Conservation (phyloP, 2,113 vertebrate species). For the Bagarius yarrelli region DNA sequence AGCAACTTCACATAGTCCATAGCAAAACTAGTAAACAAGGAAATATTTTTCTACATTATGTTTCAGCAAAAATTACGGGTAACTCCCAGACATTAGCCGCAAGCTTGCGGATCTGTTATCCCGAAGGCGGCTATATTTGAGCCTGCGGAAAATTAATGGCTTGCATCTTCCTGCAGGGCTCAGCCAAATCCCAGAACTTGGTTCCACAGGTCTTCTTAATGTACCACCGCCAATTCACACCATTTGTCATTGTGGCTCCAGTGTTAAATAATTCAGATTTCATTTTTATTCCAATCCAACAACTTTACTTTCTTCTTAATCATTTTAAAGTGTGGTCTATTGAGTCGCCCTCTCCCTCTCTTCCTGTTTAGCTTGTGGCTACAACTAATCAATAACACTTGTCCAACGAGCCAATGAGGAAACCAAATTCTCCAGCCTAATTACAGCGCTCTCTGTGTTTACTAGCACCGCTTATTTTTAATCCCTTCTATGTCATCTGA, state of each 20-base stretch:
- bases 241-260: constrained; percentile 32
- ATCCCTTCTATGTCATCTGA: constrained; percentile 16
- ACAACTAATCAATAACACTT: constrained; percentile 47
- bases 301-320: constrained; percentile 28
- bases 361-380: constrained; percentile 46
- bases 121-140: constrained; percentile 12
- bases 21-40: constrained; percentile 27
- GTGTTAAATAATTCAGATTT: constrained; percentile 43
- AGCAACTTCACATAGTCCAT: constrained; percentile 35
- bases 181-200: constrained; percentile 40
- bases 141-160: constrained; percentile 43
- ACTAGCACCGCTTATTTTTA: constrained; percentile 44
- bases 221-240: constrained; percentile 7
- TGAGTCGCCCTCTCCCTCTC: neutral
- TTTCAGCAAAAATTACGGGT: constrained; percentile 5
- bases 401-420: constrained; percentile 40
- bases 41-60: neutral
- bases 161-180: constrained; percentile 39
- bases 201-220: constrained; percentile 46
- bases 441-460: constrained; percentile 47
- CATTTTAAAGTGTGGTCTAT: constrained; percentile 37
- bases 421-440: constrained; percentile 48
- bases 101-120: constrained; percentile 30
- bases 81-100: constrained; percentile 20
- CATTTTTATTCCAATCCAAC: constrained; percentile 13